Base-by-base conservation (phyloP, 2,888 invertebrate species). In the Nasonovia ribisnigri region DNA sequence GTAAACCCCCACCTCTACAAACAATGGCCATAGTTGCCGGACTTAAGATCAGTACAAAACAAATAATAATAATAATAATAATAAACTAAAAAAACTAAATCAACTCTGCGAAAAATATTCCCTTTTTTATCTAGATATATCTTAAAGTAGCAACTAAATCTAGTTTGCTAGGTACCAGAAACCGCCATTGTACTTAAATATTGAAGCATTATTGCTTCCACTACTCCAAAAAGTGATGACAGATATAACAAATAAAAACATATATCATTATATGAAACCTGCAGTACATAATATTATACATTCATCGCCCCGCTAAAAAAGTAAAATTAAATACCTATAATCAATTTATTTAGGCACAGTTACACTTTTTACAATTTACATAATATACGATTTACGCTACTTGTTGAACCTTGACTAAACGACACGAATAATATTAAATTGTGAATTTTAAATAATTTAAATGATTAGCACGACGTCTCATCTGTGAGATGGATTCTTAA, bases 401-500 rank as follows among this genome's bases (percentile, higher is more conserved):
- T 20, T 77, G 42, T 20, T 87, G 48, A 16, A 48, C 48, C 88
- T 51, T 51, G 88, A 88, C 51, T 88, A 51, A 88, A 51, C n/a
- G 24, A 36, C 36, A 88, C 36, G 88, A 51, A 88, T 51, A 88
- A 8, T 51, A 51, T 51, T 88, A 51, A 24, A 88, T 26, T 36
- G 24, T 36, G 36, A 51, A 36, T 24, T n/a, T 51, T 88, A 88
- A 88, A 88, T 51, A 36, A 88, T 88, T 88, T 36, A 77, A 77
- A 77, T 77, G 77, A 77, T 77, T 77, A 36, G 77, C 20, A 36
- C 51, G 36, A 43, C 51, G 51, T 51, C 48, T 29, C 86, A 51
- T 88, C 24, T 0, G 16, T 36, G n/a, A 51, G 4, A 88, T n/a
- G 20, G 36, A 51, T 51, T 88, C 48, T 88, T n/a, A 51, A 88